A percentile compares a stretch with the other conserved stretches of the same genome.
phyloP scores from a whole-genome alignment of 2,888 invertebrate genomes.

The Synergus itoensis region DNA sequence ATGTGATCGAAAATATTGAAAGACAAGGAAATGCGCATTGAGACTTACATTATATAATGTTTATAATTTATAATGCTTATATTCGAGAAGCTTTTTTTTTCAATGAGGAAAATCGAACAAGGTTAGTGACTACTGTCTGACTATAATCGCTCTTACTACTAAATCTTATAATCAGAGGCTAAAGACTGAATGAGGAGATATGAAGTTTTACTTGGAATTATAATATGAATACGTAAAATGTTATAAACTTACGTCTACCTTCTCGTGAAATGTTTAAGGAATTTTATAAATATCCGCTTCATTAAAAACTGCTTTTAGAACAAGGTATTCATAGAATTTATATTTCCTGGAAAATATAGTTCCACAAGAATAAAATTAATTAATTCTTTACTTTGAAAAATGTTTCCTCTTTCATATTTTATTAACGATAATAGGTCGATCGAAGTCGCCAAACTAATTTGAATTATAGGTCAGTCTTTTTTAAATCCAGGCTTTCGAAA shows the following conservation, averaged over 20 bases:
- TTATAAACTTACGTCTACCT: background rate
- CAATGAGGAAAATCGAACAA: background rate
- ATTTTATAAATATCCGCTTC: background rate
- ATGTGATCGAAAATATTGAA: no score
- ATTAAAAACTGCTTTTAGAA: background rate
- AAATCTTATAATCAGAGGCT: slow-evolving; percentile 17
- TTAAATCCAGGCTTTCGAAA: background rate
- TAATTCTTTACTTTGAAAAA: background rate
- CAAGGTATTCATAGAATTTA: background rate
- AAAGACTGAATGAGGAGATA: background rate
- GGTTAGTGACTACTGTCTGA: slow-evolving; percentile 29
- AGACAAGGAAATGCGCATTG: background rate
- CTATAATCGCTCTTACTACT: background rate
- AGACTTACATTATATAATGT: background rate
- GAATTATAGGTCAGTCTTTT: slow-evolving; percentile 21
- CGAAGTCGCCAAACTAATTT: background rate
- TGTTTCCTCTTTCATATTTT: background rate
- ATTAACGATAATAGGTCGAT: slow-evolving; percentile 8
- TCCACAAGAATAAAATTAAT: background rate
- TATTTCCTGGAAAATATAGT: background rate
- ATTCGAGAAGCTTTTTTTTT: background rate
- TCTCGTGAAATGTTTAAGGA: background rate
- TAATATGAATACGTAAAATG: background rate
- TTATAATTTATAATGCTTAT: background rate
- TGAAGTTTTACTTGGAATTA: background rate